Conservation (phyloP, 2,888 invertebrate species). For the Pegoplata infirma region DNA sequence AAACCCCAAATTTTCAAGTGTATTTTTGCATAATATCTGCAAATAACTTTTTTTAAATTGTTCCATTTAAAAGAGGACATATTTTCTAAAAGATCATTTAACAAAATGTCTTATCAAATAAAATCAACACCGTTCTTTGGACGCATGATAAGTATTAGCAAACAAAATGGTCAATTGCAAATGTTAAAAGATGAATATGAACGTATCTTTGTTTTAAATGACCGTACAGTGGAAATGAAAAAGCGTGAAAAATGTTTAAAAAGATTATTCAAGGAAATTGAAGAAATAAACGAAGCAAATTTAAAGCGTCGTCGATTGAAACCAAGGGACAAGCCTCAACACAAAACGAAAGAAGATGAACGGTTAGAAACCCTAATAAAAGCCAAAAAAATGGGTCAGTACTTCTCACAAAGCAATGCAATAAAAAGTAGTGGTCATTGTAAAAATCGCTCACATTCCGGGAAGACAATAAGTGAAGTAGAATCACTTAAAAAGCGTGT, state of each 20-base stretch:
- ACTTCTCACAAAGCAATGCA: conserved; percentile 66
- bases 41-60: no score
- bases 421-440: conserved; percentile 49
- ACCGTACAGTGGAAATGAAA: conserved; percentile 70
- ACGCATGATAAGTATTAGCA: conserved; percentile 68
- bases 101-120: conserved; percentile 70
- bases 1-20: no score
- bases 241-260: conserved; percentile 71
- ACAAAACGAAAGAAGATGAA: conserved; percentile 49
- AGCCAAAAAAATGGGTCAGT: conserved; percentile 68
- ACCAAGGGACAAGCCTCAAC: conserved; percentile 10
- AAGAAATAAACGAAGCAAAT: conserved; percentile 67
- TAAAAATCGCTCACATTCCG: no score
- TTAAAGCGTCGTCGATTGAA: conserved; percentile 24
- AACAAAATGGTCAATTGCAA: conserved; percentile 70
- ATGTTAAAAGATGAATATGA: conserved; percentile 71
- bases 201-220: conserved; percentile 70
- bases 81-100: background rate
- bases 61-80: background rate
- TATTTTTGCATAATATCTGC: no score
- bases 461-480: conserved; percentile 32
- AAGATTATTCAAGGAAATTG: conserved; percentile 71
- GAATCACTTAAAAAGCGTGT: conserved; percentile 55
- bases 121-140: conserved; percentile 70
- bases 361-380: conserved; percentile 66